phyloP scores from a whole-genome alignment of 2,797 vertebrate genomes.

The Rallus crepitans region DNA sequence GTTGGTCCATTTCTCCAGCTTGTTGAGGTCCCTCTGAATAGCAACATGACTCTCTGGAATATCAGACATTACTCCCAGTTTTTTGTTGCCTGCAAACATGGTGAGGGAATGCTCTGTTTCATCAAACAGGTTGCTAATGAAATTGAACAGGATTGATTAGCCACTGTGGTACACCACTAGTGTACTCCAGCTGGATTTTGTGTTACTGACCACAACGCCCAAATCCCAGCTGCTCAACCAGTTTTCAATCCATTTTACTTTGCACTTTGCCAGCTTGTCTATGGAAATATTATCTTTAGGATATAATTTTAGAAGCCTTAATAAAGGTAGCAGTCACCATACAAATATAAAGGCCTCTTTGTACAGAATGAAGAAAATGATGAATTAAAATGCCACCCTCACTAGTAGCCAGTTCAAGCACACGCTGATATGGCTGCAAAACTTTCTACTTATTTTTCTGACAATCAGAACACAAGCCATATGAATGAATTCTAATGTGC shows the following conservation, averaged over 20 bases:
- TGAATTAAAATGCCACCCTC: neutral
- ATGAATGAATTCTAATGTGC: neutral
- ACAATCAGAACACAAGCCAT: neutral
- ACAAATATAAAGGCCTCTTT: neutral
- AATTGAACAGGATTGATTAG: neutral
- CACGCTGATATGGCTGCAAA: neutral
- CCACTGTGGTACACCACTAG: neutral
- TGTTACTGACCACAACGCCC: neutral
- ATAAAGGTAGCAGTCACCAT: neutral
- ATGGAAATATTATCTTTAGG: neutral
- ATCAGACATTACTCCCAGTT: neutral
- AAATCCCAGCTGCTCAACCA: too few species aligned
- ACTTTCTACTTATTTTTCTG: neutral
- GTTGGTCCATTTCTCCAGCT: too few species aligned
- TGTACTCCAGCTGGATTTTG: neutral
- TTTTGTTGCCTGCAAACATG: too few species aligned
- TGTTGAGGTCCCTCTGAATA: too few species aligned
- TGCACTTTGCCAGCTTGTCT: neutral
- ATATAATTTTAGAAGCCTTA: neutral
- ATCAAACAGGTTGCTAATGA: neutral
- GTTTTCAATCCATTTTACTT: neutral
- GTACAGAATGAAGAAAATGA: neutral
- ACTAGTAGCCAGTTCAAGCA: neutral
- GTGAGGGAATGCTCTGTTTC: neutral
- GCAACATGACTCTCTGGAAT: neutral